Evolutionary conservation across 2,797 vertebrate species (phyloP).

Genomic region (Darevskia nairensis): DNA sequence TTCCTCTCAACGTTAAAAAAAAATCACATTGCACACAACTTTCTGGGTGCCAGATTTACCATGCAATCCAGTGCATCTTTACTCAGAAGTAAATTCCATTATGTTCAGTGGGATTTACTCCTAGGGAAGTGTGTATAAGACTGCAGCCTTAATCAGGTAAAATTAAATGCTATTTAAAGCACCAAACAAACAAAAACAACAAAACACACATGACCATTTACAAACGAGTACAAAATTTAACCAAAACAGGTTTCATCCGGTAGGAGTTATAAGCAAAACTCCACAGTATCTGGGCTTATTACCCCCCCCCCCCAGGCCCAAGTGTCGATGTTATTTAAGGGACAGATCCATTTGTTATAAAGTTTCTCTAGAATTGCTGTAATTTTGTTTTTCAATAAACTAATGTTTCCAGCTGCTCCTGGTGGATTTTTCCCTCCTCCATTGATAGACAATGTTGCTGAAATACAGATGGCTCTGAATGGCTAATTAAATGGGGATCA

Average conservation of each 20-base stretch:
- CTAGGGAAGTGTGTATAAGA: not conserved
- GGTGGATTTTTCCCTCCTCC: not conserved
- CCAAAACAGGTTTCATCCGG: slow-evolving; percentile 8
- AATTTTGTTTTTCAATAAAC: slow-evolving; percentile 71
- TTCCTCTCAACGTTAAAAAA: not conserved
- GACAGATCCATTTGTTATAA: slow-evolving; percentile 42
- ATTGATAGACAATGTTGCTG: not conserved
- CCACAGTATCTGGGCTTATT: slow-evolving; percentile 9
- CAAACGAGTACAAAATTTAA: slow-evolving; percentile 11
- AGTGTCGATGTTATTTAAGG: slow-evolving; percentile 30
- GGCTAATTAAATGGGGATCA: not conserved
- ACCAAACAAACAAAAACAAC: not conserved
- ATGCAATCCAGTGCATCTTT: not conserved
- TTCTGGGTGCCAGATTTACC: slow-evolving; percentile 18
- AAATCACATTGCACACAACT: slow-evolving; percentile 18
- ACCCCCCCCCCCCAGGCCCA: not conserved
- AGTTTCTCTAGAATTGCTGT: slow-evolving; percentile 38
- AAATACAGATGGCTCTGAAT: not conserved
- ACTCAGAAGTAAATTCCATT: not conserved
- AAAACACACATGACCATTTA: not conserved
- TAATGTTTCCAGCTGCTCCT: slow-evolving; percentile 60
- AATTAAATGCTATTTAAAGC: not conserved
- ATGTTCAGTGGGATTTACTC: not conserved
- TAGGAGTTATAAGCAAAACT: not conserved
- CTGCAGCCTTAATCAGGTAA: slow-evolving; percentile 7